These are phyloP conservation scores for Rhyacichthys aspro DNA, from an alignment of 2,797 vertebrate genomes.

Conservation along the genomic window DNA sequence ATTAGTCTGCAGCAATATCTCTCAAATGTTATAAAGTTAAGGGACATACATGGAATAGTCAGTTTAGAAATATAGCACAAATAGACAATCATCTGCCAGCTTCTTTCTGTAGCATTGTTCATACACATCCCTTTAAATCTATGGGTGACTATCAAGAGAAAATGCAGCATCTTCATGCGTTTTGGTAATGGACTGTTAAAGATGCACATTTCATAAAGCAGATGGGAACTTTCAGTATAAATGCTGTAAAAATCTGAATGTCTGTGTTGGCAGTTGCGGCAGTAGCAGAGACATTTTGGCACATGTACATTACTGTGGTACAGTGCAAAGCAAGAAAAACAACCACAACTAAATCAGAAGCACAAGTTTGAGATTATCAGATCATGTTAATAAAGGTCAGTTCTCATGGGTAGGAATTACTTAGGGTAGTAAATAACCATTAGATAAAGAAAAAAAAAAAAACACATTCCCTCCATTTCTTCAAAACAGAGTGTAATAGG, in stretches of 20 bases:
- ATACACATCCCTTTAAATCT: constrained; percentile 13
- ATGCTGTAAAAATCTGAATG: constrained; percentile 28
- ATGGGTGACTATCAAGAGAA: constrained; percentile 43
- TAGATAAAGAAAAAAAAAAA: constrained; percentile 16
- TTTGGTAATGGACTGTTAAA: constrained; percentile 12
- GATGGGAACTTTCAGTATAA: constrained; percentile 29
- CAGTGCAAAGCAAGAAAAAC: constrained; percentile 56
- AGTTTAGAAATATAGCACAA: constrained; percentile 25
- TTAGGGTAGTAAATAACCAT: constrained; percentile 31
- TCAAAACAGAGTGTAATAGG: constrained; percentile 33
- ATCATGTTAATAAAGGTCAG: constrained; percentile 38
- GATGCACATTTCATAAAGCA: constrained; percentile 44
- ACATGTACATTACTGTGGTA: constrained; percentile 58
- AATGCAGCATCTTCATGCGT: constrained; percentile 26
- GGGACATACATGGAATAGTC: constrained; percentile 17
- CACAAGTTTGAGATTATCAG: constrained; percentile 47
- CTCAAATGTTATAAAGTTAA: constrained; percentile 37
- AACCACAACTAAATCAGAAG: constrained; percentile 54
- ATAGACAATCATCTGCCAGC: constrained; percentile 15
- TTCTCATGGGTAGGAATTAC: constrained; percentile 31
- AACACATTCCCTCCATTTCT: constrained; percentile 37
- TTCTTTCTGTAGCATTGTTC: not conserved
- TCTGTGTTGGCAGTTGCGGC: constrained; percentile 51
- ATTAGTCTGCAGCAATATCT: constrained; percentile 26
- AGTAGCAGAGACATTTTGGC: constrained; percentile 72